A percentile compares a stretch with the other conserved stretches of the same genome.
phyloP scores from a whole-genome alignment of 2,113 vertebrate species.

The Oxyura jamaicensis region DNA sequence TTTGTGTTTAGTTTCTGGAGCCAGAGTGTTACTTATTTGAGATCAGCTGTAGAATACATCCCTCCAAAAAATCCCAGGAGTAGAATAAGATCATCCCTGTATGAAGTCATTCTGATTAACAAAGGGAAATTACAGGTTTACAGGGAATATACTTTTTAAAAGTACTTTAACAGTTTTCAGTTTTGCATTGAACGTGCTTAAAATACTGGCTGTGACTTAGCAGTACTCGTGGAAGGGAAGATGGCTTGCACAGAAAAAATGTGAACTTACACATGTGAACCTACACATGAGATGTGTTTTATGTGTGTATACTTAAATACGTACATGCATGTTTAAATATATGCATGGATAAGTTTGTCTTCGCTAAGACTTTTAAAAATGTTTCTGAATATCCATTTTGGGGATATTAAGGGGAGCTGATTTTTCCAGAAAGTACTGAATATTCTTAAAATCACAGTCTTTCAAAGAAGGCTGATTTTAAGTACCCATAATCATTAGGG shows the following conservation, averaged over 20 bases:
- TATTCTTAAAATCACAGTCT: neutral
- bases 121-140: neutral
- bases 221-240: neutral
- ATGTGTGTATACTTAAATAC: neutral
- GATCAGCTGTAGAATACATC: neutral
- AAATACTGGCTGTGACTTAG: neutral
- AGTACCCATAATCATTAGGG: neutral
- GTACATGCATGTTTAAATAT: neutral
- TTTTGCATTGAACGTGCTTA: neutral
- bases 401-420: neutral
- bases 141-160: neutral
- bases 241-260: neutral
- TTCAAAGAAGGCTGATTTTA: neutral
- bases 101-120: neutral
- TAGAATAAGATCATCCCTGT: neutral
- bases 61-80: neutral
- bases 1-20: neutral
- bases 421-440: neutral
- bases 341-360: neutral
- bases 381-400: neutral
- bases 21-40: neutral
- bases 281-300: fast-evolving
- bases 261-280: neutral
- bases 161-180: neutral
- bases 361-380: neutral